Evolutionary conservation across 2,888 invertebrate species (phyloP).

Genomic region (Gryllus longicercus): DNA sequence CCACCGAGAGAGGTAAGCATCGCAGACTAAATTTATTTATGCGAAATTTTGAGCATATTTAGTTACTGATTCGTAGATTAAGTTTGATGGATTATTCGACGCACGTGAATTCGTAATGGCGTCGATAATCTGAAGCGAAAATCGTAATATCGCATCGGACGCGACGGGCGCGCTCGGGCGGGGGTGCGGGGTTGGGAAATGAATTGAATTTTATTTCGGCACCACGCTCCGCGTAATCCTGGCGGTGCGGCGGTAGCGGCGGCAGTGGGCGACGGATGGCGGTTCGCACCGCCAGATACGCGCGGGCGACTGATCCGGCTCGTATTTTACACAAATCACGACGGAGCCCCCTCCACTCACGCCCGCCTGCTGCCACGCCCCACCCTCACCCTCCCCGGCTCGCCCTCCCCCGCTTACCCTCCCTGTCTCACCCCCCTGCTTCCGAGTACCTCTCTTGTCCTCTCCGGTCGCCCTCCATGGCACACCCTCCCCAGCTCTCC

Average conservation of each 20-base stretch:
- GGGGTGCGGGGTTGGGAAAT: neutral
- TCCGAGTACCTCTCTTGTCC: no score
- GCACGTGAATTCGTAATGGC: neutral
- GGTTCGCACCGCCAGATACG: no score
- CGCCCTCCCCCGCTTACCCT: no score
- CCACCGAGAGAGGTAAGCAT: no score
- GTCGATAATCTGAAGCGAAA: neutral
- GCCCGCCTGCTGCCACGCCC: no score
- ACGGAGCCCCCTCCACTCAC: neutral
- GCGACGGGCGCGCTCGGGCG: neutral
- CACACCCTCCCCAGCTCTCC: no score
- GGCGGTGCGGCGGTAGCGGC: neutral
- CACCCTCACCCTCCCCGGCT: no score
- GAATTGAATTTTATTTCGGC: neutral
- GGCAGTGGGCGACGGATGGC: no score
- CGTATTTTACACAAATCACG: constrained; percentile 11
- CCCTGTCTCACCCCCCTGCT: no score
- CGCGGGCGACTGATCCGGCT: neutral
- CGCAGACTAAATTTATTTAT: no score
- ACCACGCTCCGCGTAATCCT: neutral
- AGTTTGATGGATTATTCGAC: constrained; percentile 1
- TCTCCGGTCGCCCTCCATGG: no score
- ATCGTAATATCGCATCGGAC: neutral
- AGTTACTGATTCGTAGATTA: neutral
- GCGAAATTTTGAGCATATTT: no score